phyloP scores from a whole-genome alignment of 2,888 invertebrate species.

The Cheilosia scutellata region DNA sequence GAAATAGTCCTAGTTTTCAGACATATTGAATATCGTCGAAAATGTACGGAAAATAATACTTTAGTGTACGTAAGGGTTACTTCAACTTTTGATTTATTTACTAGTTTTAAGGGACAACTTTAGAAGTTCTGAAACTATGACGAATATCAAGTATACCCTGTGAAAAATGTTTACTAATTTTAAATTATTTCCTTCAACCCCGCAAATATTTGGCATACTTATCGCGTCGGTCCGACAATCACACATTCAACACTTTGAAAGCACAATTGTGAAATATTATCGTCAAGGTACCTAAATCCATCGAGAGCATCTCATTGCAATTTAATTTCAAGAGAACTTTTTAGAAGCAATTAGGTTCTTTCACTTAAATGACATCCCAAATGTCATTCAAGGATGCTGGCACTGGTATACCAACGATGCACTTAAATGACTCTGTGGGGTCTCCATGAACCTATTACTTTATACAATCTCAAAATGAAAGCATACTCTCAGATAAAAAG shows the following conservation, averaged over 20 bases:
- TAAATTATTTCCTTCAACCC: too few relatives aligned
- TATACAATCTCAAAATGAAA: constrained; percentile 20
- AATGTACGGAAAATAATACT: too few relatives aligned
- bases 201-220: too few relatives aligned
- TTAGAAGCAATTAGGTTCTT: constrained; percentile 63
- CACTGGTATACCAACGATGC: constrained; percentile 6
- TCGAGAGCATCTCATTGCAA: constrained; percentile 14
- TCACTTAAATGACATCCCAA: constrained; percentile 61
- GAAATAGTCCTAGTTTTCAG: too few relatives aligned
- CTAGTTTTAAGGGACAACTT: too few relatives aligned
- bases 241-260: not conserved
- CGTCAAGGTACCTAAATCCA: constrained; percentile 18
- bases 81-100: too few relatives aligned
- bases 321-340: constrained; percentile 50
- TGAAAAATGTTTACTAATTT: too few relatives aligned
- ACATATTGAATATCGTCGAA: too few relatives aligned
- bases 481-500: not conserved
- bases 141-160: too few relatives aligned
- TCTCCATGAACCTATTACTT: constrained; percentile 8
- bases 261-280: constrained; percentile 2
- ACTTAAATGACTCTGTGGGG: constrained; percentile 37
- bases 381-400: constrained; percentile 53
- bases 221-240: too few relatives aligned
- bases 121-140: too few relatives aligned
- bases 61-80: too few relatives aligned